phyloP scores from a whole-genome alignment of 2,113 vertebrate genomes.

The Oreocharis arfaki region DNA sequence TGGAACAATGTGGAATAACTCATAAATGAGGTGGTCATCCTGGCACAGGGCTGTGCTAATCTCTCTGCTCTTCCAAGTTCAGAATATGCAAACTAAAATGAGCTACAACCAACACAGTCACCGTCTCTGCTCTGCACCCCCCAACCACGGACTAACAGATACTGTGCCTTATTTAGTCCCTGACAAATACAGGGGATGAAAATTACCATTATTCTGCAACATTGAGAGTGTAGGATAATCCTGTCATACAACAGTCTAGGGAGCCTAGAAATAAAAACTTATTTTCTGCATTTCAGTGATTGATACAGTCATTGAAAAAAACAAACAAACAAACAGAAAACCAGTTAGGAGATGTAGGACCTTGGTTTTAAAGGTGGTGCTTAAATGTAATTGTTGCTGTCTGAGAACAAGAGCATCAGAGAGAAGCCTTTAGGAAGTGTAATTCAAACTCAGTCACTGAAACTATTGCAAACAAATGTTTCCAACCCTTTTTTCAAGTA shows the following conservation, averaged over 20 bases:
- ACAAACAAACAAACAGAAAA: no score
- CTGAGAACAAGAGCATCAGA: background rate
- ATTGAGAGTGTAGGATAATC: background rate
- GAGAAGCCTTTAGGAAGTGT: background rate
- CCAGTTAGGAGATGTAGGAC: background rate
- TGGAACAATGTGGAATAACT: accelerated
- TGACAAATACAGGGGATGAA: background rate
- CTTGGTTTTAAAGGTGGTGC: background rate
- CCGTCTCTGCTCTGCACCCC: background rate
- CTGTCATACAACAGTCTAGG: background rate
- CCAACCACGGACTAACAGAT: background rate
- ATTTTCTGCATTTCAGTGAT: background rate
- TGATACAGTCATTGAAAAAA: background rate
- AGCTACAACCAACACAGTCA: background rate
- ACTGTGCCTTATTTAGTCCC: background rate
- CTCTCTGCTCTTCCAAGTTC: background rate
- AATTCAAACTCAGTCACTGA: background rate
- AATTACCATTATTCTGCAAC: background rate
- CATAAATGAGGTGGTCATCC: background rate
- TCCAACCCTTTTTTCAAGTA: background rate
- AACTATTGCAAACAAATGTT: background rate
- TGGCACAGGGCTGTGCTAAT: background rate
- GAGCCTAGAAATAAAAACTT: background rate
- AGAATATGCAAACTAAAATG: background rate
- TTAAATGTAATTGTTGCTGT: background rate